Conservation (phyloP, 2,113 vertebrate species). For the Mesocricetus auratus region DNA sequence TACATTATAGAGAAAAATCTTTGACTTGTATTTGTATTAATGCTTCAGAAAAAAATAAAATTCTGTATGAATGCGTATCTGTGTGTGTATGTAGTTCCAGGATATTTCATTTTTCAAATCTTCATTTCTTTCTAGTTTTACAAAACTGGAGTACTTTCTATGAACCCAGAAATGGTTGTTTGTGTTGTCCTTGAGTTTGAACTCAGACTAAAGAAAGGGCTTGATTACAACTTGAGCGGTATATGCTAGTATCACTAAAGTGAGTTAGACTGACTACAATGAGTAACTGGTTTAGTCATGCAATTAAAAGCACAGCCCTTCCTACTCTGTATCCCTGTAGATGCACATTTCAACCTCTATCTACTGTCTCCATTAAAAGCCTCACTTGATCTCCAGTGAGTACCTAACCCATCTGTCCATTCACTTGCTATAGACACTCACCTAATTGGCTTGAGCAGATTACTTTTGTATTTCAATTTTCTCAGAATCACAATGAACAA, state of each 20-base stretch:
- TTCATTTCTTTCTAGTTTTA: constrained; percentile 37
- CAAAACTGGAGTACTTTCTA: constrained; percentile 18
- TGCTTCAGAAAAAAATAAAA: constrained; percentile 45
- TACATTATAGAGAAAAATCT: not conserved
- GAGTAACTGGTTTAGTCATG: not conserved
- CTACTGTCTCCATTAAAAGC: not conserved
- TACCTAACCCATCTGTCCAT: not conserved
- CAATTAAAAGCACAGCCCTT: not conserved
- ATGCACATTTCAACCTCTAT: not conserved
- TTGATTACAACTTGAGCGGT: not conserved
- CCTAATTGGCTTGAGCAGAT: not conserved
- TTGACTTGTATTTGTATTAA: constrained; percentile 3
- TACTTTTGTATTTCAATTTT: constrained; percentile 16
- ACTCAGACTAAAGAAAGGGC: not conserved
- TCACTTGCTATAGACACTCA: not conserved
- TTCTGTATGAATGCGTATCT: too few species aligned
- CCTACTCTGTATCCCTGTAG: not conserved
- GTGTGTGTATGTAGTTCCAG: not conserved
- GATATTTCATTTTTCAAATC: constrained; percentile 32
- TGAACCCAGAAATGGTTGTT: not conserved
- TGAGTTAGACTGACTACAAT: not conserved
- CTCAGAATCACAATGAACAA: not conserved
- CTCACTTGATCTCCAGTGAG: not conserved
- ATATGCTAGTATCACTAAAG: not conserved
- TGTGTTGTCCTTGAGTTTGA: constrained; percentile 16